Evolutionary conservation across 2,797 vertebrate genomes (phyloP).

Genomic region (Eupleurogrammus muticus): DNA sequence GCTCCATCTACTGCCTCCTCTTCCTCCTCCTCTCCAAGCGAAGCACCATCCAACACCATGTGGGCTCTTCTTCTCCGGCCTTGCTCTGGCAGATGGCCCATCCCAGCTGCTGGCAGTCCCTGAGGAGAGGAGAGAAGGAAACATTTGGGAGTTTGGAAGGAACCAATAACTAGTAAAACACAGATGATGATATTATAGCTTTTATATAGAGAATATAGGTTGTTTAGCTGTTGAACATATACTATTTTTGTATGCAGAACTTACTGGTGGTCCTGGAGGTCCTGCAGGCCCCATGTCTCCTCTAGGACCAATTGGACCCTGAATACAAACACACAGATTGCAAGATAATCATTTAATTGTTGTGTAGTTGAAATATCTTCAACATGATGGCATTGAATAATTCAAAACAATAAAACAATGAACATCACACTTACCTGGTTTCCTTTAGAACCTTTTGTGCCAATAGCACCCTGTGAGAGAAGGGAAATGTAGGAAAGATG

Average conservation of each 20-base stretch:
- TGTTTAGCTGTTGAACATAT: background rate
- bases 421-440: conserved; percentile 71
- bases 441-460: conserved; percentile 83
- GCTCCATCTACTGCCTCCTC: conserved; percentile 74
- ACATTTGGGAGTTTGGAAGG: background rate
- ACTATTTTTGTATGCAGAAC: conserved; percentile 62
- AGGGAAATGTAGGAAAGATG: background rate
- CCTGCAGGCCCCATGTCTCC: conserved; percentile 92
- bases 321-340: conserved; percentile 20
- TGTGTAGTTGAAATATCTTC: background rate
- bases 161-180: no score
- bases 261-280: conserved; percentile 92
- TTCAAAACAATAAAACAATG: background rate
- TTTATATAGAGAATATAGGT: background rate
- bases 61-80: conserved; percentile 86
- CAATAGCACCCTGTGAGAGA: conserved; percentile 73
- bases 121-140: conserved; percentile 54
- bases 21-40: conserved; percentile 67
- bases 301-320: conserved; percentile 94
- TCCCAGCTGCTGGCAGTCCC: conserved; percentile 89
- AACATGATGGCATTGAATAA: background rate
- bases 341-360: background rate
- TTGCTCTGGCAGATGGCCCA: conserved; percentile 85
- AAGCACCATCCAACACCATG: conserved; percentile 84
- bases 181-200: background rate